These are phyloP conservation scores for Cheilosia vernalis DNA, from an alignment of 2,888 invertebrate species.

Conservation along the genomic window DNA sequence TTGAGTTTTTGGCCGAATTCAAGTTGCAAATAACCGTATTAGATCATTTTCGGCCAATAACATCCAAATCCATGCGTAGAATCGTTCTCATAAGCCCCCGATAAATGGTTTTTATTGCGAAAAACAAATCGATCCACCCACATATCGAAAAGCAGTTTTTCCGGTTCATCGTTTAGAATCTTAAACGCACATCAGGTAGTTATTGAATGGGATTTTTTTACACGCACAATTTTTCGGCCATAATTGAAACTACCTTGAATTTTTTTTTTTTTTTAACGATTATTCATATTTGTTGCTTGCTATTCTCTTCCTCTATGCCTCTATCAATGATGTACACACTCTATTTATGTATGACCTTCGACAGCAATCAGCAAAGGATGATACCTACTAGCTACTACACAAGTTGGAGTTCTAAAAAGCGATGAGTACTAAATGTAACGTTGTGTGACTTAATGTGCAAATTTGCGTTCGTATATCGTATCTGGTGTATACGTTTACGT, in stretches of 20 bases:
- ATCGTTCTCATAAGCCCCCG: neutral
- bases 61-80: constrained; percentile 27
- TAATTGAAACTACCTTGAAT: constrained; percentile 57
- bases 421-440: constrained; percentile 44
- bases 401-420: constrained; percentile 18
- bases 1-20: neutral
- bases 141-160: constrained; percentile 35
- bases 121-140: constrained; percentile 34
- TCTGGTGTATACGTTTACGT: neutral
- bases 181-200: neutral
- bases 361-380: constrained; percentile 10
- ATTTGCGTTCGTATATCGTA: neutral
- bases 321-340: neutral
- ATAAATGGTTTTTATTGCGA: neutral
- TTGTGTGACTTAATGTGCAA: neutral
- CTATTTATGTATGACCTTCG: constrained; percentile 9
- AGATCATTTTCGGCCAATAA: constrained; percentile 37
- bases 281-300: neutral
- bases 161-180: constrained; percentile 44
- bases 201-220: neutral
- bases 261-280: constrained; percentile 9
- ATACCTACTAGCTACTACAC: no score
- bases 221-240: constrained; percentile 33
- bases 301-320: constrained; percentile 22
- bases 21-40: constrained; percentile 3